Conservation (phyloP, 92 coral and sea anemone species). For the Umimayanthus chanpuru region DNA sequence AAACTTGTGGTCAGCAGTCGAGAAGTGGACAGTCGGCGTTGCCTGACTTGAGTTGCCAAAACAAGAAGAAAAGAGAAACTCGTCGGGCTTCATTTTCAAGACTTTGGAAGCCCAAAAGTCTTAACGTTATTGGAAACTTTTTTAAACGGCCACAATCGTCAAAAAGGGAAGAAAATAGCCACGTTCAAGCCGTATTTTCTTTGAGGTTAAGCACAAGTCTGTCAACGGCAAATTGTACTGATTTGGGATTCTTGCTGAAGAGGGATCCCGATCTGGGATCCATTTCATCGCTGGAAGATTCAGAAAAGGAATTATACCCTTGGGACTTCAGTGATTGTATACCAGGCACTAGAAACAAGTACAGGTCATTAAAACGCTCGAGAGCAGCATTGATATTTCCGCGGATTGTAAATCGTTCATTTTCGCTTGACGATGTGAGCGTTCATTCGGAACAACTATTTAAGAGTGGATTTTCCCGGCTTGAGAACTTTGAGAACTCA, state of each 20-base stretch:
- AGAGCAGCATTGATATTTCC: constrained; percentile 42
- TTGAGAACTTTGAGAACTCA: constrained; percentile 29
- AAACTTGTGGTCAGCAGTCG: constrained; percentile 15
- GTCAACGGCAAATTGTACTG: constrained; percentile 23
- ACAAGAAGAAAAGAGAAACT: constrained; percentile 4
- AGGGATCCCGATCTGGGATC: constrained; percentile 34
- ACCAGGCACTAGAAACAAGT: constrained; percentile 15
- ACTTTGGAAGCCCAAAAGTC: constrained; percentile 40
- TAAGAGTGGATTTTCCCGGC: neutral
- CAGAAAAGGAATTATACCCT: constrained; percentile 24
- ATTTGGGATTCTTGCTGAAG: constrained; percentile 29
- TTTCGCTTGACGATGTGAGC: constrained; percentile 38
- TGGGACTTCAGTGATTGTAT: constrained; percentile 23
- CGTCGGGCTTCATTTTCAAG: constrained; percentile 8
- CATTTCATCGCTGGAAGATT: constrained; percentile 32
- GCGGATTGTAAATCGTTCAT: constrained; percentile 29
- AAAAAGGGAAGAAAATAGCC: constrained; percentile 3
- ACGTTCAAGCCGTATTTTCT: neutral
- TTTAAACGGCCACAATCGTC: neutral
- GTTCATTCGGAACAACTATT: neutral
- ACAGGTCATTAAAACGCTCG: constrained; percentile 42
- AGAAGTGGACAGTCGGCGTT: neutral
- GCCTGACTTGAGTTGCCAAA: neutral
- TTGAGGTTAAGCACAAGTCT: constrained; percentile 3
- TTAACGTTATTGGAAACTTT: constrained; percentile 27